phyloP scores from a whole-genome alignment of 1,140 invertebrate species.

The Solen grandis region DNA sequence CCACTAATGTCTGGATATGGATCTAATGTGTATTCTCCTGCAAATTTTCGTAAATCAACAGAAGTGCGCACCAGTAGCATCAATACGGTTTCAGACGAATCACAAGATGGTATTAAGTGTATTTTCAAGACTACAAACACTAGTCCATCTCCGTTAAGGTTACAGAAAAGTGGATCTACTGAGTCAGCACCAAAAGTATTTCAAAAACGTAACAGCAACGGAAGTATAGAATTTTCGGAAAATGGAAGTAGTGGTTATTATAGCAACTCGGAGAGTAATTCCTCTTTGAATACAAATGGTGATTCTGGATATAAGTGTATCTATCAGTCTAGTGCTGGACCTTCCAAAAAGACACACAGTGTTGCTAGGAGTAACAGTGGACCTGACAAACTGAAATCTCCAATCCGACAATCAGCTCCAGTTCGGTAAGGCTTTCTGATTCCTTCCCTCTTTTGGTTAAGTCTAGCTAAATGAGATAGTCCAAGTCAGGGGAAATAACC shows the following conservation, averaged over 20 bases:
- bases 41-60: constrained; percentile 84
- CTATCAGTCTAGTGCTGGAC: constrained; percentile 23
- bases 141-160: constrained; percentile 33
- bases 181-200: neutral
- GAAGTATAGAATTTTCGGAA: constrained; percentile 1
- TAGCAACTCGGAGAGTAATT: constrained; percentile 27
- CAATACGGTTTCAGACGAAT: constrained; percentile 10
- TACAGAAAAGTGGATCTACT: neutral
- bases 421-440: constrained; percentile 1
- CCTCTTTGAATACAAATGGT: constrained; percentile 2
- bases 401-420: neutral
- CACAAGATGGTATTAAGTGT: constrained; percentile 33
- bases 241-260: constrained; percentile 40
- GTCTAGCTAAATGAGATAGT: neutral
- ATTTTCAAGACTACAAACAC: constrained; percentile 48
- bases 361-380: constrained; percentile 18
- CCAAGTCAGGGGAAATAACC: neutral
- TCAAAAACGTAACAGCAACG: constrained; percentile 34
- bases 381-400: neutral
- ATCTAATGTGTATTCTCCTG: constrained; percentile 91
- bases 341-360: neutral
- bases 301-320: constrained; percentile 46
- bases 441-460: neutral
- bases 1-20: constrained; percentile 91
- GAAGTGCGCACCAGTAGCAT: neutral